Evolutionary conservation across 2,888 invertebrate genomes (phyloP).

Genomic region (Nematopogon swammerdamellus): DNA sequence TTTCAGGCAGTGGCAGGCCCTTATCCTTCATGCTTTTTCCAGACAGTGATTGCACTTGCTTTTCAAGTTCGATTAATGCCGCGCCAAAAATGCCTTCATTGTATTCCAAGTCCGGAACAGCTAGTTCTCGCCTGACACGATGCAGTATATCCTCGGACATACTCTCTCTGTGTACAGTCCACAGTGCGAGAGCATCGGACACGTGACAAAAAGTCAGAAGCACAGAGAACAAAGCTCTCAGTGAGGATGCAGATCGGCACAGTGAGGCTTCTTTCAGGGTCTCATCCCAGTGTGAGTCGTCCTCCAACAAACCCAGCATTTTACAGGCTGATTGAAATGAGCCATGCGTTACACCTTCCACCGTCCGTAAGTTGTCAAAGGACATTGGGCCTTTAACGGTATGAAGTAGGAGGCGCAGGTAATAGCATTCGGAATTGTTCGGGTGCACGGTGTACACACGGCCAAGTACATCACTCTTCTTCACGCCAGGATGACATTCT

Average conservation of each 20-base stretch:
- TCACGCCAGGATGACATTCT: not conserved
- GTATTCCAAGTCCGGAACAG: not conserved
- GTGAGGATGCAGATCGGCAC: slow-evolving; percentile 9
- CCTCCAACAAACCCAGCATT: slow-evolving; percentile 19
- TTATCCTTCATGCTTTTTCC: slow-evolving; percentile 5
- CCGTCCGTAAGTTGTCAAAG: slow-evolving; percentile 10
- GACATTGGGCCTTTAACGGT: slow-evolving; percentile 9
- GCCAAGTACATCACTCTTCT: not conserved
- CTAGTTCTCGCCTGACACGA: slow-evolving; percentile 1
- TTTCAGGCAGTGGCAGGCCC: slow-evolving; percentile 6
- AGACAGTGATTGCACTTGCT: slow-evolving; percentile 2
- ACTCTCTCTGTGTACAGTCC: slow-evolving; percentile 5
- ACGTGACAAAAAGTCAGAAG: slow-evolving; percentile 6
- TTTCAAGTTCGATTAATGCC: slow-evolving; percentile 3
- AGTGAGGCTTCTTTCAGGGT: slow-evolving; percentile 16
- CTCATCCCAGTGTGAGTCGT: slow-evolving; percentile 20
- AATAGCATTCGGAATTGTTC: slow-evolving; percentile 5
- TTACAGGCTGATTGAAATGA: slow-evolving; percentile 17
- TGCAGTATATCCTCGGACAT: slow-evolving; percentile 13
- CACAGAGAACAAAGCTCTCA: slow-evolving; percentile 6
- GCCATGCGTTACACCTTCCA: slow-evolving; percentile 8
- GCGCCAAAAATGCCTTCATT: not conserved
- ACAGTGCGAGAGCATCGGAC: slow-evolving; percentile 3
- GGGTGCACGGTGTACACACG: not conserved
- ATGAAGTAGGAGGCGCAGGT: slow-evolving; percentile 10